These are phyloP conservation scores for Chloromyia formosa DNA, from an alignment of 2,888 invertebrate species.

Conservation along the genomic window DNA sequence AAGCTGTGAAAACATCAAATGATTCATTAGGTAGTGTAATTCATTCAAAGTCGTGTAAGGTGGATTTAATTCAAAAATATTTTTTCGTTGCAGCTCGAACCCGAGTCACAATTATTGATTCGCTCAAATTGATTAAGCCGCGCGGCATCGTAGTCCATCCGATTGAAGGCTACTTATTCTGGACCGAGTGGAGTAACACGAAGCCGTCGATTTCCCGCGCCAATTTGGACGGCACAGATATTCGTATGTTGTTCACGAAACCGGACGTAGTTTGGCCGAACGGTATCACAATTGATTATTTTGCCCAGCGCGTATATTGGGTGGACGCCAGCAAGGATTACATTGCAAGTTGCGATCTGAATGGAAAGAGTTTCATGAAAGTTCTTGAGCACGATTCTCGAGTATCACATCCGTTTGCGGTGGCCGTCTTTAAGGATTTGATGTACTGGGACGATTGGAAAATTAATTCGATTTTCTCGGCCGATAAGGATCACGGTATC, in stretches of 20 bases:
- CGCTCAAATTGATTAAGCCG: slow-evolving; percentile 74
- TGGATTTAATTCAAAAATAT: slow-evolving; percentile 60
- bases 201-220: slow-evolving; percentile 82
- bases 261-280: slow-evolving; percentile 85
- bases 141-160: slow-evolving; percentile 87
- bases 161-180: slow-evolving; percentile 78
- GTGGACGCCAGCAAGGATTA: slow-evolving; percentile 85
- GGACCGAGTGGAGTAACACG: slow-evolving; percentile 88
- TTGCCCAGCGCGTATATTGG: slow-evolving; percentile 83
- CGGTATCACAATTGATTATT: slow-evolving; percentile 85
- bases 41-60: too few relatives aligned
- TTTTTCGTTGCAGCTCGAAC: slow-evolving; percentile 71
- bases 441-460: slow-evolving; percentile 95
- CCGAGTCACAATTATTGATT: slow-evolving; percentile 78
- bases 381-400: slow-evolving; percentile 72
- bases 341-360: slow-evolving; percentile 78
- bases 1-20: slow-evolving; percentile 74
- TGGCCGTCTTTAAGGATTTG: slow-evolving; percentile 83
- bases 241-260: slow-evolving; percentile 71
- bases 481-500: slow-evolving; percentile 79
- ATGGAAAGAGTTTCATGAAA: slow-evolving; percentile 74
- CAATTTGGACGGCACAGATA: slow-evolving; percentile 79
- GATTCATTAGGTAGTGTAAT: slow-evolving; percentile 48
- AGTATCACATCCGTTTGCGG: slow-evolving; percentile 85
- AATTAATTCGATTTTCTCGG: slow-evolving; percentile 78